Conservation (phyloP, 2,113 vertebrate genomes). For the Melanocharis versteri region DNA sequence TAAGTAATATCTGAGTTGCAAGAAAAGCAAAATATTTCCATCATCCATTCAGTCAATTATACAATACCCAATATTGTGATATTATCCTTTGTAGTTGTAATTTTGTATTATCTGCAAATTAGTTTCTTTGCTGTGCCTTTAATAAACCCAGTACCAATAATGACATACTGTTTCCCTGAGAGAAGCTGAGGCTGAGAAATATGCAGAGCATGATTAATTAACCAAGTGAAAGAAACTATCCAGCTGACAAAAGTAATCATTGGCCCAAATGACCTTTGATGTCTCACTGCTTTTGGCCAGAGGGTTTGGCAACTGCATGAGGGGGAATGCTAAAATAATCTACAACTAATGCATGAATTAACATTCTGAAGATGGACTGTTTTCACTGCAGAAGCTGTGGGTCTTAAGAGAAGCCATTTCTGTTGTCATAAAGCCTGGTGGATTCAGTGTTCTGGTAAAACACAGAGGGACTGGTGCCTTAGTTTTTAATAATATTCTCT, state of each 20-base stretch:
- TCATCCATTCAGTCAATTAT: neutral
- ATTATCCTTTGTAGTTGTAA: neutral
- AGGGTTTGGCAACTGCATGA: slow-evolving; percentile 14
- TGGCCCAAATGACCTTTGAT: slow-evolving; percentile 57
- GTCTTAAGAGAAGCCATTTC: neutral
- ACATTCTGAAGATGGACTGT: neutral
- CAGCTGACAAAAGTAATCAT: slow-evolving; percentile 48
- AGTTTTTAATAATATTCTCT: neutral
- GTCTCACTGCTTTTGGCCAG: slow-evolving; percentile 26
- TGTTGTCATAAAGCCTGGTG: neutral
- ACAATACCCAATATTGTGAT: neutral
- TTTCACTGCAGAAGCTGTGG: neutral
- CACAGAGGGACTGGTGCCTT: neutral
- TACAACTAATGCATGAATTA: neutral
- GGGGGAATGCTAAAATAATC: neutral
- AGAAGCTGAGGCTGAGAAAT: slow-evolving; percentile 16
- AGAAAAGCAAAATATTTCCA: neutral
- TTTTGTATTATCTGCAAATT: neutral
- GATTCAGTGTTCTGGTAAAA: neutral
- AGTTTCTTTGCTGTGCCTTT: neutral
- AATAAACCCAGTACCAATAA: neutral
- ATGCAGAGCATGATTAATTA: slow-evolving; percentile 52
- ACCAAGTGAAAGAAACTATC: slow-evolving; percentile 31
- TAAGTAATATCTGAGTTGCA: neutral
- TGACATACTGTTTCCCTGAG: slow-evolving; percentile 13